Conservation (phyloP, 2,113 vertebrate genomes). For the Notothenia rossii region DNA sequence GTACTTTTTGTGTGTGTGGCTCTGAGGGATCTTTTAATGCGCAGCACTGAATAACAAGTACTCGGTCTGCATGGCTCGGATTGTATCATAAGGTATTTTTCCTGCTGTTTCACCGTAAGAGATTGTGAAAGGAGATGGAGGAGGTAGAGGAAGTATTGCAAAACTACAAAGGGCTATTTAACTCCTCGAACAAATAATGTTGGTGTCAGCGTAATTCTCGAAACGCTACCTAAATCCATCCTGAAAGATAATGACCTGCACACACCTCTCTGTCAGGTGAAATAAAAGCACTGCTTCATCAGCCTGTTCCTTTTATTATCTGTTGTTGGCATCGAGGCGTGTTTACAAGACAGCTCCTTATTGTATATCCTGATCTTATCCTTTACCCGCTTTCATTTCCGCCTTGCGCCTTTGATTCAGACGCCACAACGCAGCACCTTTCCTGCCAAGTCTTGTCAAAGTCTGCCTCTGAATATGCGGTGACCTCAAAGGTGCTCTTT, state of each 20-base stretch:
- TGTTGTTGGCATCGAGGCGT: constrained; percentile 76
- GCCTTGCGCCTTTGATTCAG: constrained; percentile 79
- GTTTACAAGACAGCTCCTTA: constrained; percentile 82
- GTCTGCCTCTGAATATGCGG: constrained; percentile 67
- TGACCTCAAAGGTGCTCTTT: constrained; percentile 41
- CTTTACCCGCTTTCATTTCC: constrained; percentile 82
- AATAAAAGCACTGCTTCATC: constrained; percentile 76
- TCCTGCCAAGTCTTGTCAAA: constrained; percentile 66
- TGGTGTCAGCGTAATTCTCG: constrained; percentile 53
- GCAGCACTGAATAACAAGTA: constrained; percentile 49
- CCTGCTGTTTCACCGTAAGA: constrained; percentile 27
- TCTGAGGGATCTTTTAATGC: constrained; percentile 52
- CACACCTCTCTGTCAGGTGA: constrained; percentile 69
- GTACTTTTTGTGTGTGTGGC: constrained; percentile 18
- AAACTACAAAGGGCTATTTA: constrained; percentile 58
- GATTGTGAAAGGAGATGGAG: constrained; percentile 21
- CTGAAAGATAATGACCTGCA: constrained; percentile 64
- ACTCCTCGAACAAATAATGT: constrained; percentile 54
- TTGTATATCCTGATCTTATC: constrained; percentile 84
- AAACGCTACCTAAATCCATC: constrained; percentile 32
- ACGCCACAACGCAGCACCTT: constrained; percentile 50
- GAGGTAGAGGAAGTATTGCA: constrained; percentile 21
- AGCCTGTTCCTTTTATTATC: constrained; percentile 77
- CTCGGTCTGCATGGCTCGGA: not conserved
- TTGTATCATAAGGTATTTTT: constrained; percentile 33